These are phyloP conservation scores for Anguilla japonica DNA, from an alignment of 2,113 vertebrate genomes.

Conservation along the genomic window DNA sequence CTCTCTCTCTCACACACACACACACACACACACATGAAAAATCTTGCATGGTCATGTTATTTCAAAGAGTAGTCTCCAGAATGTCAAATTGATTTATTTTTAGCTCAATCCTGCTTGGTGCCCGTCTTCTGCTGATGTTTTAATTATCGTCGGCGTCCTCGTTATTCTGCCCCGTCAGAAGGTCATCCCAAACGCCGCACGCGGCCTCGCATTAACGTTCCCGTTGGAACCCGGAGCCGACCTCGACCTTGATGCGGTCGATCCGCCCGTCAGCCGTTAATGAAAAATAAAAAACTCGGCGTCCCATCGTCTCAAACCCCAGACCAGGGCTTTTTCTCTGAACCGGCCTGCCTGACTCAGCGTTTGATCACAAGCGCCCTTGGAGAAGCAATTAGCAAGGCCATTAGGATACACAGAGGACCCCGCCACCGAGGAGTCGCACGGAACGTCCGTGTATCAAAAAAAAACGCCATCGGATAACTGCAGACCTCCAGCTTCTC, in stretches of 20 bases:
- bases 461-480: neutral
- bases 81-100: neutral
- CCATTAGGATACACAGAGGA: neutral
- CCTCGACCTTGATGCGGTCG: neutral
- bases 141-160: neutral
- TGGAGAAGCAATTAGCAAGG: neutral
- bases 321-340: neutral
- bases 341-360: neutral
- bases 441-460: neutral
- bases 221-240: neutral
- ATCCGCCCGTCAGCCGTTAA: neutral
- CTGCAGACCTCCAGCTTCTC: neutral
- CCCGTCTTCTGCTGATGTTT: neutral
- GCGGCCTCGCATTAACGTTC: neutral
- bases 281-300: neutral
- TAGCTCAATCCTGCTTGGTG: neutral
- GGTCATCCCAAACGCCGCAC: neutral
- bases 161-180: neutral
- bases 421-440: neutral
- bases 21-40: slow-evolving; percentile 8
- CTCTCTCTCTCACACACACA: slow-evolving; percentile 20
- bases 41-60: neutral
- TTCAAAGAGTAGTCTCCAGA: no score
- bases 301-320: neutral
- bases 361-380: neutral